Percentiles rank a stretch among this genome's conserved stretches.
Conservation (phyloP, 2,113 vertebrate genomes). For the Planiliza haematocheilus region DNA sequence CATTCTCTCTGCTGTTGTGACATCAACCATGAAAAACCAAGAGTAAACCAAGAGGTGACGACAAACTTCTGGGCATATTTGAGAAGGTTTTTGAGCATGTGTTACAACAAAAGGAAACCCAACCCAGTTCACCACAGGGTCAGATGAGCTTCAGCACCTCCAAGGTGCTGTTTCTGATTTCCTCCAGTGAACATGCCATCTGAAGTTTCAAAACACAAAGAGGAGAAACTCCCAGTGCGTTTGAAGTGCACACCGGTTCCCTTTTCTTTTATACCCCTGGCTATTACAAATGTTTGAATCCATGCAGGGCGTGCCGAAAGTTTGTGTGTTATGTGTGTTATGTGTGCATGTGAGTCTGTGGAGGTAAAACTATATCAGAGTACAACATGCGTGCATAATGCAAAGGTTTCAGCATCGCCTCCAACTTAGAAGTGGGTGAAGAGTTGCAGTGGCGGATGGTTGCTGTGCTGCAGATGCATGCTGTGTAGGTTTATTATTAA, state of each 20-base stretch:
- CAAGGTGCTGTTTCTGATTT: neutral
- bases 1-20: neutral
- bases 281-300: neutral
- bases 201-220: conserved; percentile 11
- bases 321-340: neutral
- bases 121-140: conserved; percentile 40
- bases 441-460: conserved; percentile 2
- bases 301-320: conserved; percentile 6
- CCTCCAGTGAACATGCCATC: neutral
- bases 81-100: neutral
- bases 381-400: too few relatives aligned
- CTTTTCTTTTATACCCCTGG: conserved; percentile 1
- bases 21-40: too few relatives aligned
- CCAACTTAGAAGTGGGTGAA: conserved; percentile 1
- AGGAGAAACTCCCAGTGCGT: conserved; percentile 14
- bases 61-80: neutral
- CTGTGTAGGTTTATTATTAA: conserved; percentile 49
- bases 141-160: conserved; percentile 18
- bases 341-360: neutral
- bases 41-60: neutral
- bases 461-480: conserved; percentile 62
- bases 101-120: conserved; percentile 34
- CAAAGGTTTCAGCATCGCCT: neutral
- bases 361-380: too few relatives aligned
- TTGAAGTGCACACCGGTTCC: conserved; percentile 34